A percentile compares a stretch with the other conserved stretches of the same genome.
Conservation (phyloP, 2,113 vertebrate species). For the Eupsittula cactorum region DNA sequence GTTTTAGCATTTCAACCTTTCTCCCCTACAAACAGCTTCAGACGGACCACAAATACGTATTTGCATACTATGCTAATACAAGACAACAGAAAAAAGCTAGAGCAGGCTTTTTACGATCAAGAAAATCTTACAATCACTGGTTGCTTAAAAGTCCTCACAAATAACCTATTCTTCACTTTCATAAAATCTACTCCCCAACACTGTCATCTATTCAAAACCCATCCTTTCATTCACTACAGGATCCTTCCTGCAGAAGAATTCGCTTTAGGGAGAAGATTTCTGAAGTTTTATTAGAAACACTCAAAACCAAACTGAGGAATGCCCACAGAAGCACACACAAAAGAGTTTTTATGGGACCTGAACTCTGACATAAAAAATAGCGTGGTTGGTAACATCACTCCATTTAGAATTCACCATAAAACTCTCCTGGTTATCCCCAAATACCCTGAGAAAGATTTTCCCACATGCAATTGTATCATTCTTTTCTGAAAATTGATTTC, state of each 20-base stretch:
- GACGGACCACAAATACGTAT: neutral
- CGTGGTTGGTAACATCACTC: neutral
- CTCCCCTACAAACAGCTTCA: neutral
- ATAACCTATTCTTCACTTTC: neutral
- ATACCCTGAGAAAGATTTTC: neutral
- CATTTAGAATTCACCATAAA: neutral
- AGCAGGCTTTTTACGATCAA: neutral
- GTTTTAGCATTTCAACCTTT: neutral
- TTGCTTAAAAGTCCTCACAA: neutral
- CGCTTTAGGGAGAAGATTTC: neutral
- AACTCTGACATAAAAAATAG: neutral
- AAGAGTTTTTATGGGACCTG: neutral
- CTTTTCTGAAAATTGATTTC: constrained; percentile 9
- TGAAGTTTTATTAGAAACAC: neutral
- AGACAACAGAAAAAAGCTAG: neutral
- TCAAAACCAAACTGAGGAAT: neutral
- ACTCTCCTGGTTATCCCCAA: neutral
- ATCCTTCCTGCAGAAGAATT: neutral
- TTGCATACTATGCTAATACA: neutral
- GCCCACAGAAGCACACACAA: neutral
- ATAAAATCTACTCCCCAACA: neutral
- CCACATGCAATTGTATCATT: neutral
- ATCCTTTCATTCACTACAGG: neutral
- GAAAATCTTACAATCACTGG: neutral
- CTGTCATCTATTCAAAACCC: neutral